phyloP scores from a whole-genome alignment of 2,797 vertebrate species.

The Mus caroli region DNA sequence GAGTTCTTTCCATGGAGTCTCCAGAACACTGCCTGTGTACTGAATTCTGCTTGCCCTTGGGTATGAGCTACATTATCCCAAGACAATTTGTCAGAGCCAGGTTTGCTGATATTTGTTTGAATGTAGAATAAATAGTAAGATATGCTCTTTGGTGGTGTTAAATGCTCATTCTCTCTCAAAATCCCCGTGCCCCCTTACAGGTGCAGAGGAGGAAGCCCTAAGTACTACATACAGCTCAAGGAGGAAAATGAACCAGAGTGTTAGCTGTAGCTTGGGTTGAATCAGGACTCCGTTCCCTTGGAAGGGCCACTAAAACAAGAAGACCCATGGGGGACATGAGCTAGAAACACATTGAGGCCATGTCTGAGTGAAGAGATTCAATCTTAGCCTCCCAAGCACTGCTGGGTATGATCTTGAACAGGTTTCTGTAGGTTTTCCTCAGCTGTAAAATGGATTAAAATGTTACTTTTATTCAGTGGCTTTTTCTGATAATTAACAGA shows the following conservation, averaged over 20 bases:
- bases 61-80: not conserved
- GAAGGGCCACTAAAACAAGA: not conserved
- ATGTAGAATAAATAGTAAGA: not conserved
- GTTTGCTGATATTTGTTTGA: not conserved
- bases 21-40: not conserved
- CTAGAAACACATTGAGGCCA: not conserved
- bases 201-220: not conserved
- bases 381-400: not conserved
- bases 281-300: not conserved
- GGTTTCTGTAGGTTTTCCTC: not conserved
- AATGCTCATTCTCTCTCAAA: not conserved
- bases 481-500: slow-evolving; percentile 27
- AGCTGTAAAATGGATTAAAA: not conserved
- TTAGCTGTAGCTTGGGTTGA: not conserved
- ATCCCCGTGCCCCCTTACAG: not conserved
- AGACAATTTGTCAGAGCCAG: not conserved
- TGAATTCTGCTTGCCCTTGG: not conserved
- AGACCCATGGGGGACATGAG: not conserved
- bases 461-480: not conserved
- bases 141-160: not conserved
- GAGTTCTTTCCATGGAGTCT: slow-evolving; percentile 4
- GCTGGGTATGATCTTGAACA: not conserved
- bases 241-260: not conserved
- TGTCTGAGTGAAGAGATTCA: not conserved
- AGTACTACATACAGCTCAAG: not conserved